These are phyloP conservation scores for Calcarius lapponicus DNA, from an alignment of 2,797 vertebrate species.

Conservation along the genomic window DNA sequence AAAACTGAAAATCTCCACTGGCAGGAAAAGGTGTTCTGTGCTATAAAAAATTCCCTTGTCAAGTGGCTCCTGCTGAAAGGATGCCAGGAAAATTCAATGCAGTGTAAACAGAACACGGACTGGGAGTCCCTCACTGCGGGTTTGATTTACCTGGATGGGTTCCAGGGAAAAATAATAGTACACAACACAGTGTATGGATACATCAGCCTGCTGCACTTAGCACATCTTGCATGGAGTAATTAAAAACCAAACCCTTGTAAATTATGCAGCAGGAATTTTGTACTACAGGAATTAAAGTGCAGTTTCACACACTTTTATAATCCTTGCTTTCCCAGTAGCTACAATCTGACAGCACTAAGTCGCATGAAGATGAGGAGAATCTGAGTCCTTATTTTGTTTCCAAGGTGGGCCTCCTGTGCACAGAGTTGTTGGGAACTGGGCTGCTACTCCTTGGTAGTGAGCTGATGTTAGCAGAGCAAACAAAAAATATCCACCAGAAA, in stretches of 20 bases:
- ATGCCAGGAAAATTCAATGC: not conserved
- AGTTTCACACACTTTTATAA: not conserved
- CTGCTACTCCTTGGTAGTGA: not conserved
- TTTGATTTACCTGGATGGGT: not conserved
- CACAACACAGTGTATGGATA: not conserved
- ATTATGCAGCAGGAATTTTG: not conserved
- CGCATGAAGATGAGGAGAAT: not conserved
- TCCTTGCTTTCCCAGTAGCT: not conserved
- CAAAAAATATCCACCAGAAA: not conserved
- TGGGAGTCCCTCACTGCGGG: not conserved
- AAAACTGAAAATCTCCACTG: not conserved
- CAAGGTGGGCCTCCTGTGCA: not conserved
- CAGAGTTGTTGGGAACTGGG: not conserved
- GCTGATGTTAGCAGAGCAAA: not conserved
- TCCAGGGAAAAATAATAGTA: not conserved
- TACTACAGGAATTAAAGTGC: not conserved
- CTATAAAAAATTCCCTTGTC: not conserved
- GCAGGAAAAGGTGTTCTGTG: not conserved
- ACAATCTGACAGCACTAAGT: not conserved
- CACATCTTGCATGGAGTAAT: not conserved
- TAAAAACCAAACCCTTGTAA: not conserved
- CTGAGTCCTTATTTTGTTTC: not conserved
- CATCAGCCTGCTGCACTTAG: not conserved
- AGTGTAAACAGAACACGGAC: not conserved
- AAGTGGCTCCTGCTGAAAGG: not conserved